Evolutionary conservation across 2,888 invertebrate species (phyloP).

Genomic region (Latheticus oryzae): DNA sequence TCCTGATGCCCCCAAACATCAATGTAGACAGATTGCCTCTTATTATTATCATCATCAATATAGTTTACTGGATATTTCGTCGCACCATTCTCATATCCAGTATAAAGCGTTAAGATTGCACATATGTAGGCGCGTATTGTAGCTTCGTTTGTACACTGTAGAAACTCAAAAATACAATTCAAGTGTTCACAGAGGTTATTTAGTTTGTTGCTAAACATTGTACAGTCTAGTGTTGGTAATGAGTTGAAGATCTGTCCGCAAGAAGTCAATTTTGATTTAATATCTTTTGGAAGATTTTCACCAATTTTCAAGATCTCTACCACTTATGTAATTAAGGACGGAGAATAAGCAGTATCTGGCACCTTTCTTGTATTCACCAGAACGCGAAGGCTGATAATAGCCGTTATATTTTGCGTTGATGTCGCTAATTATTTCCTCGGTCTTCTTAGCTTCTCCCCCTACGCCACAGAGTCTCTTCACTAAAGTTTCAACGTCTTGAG

Average conservation of each 20-base stretch:
- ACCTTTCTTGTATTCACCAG: conserved; percentile 29
- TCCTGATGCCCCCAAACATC: conserved; percentile 9
- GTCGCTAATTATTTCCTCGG: conserved; percentile 26
- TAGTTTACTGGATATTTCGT: conserved; percentile 13
- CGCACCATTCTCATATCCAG: conserved; percentile 10
- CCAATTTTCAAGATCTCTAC: background rate
- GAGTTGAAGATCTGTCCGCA: conserved; percentile 18
- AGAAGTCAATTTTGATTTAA: conserved; percentile 18
- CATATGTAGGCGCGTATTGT: conserved; percentile 15
- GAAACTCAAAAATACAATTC: conserved; percentile 14
- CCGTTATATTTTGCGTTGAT: conserved; percentile 34
- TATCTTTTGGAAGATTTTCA: conserved; percentile 7
- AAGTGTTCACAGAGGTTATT: conserved; percentile 19
- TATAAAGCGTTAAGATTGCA: conserved; percentile 14
- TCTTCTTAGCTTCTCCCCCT: conserved; percentile 26
- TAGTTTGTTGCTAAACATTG: background rate
- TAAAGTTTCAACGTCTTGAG: conserved; percentile 29
- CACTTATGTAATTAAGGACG: conserved; percentile 13
- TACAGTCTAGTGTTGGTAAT: conserved; percentile 7
- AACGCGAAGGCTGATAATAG: conserved; percentile 36
- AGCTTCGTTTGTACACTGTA: conserved; percentile 15
- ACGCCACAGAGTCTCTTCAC: conserved; percentile 25
- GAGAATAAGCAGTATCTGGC: conserved; percentile 32
- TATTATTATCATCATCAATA: conserved; percentile 8
- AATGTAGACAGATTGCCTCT: conserved; percentile 2